Conservation (phyloP, 2,797 vertebrate genomes). For the Propithecus deckenii region DNA sequence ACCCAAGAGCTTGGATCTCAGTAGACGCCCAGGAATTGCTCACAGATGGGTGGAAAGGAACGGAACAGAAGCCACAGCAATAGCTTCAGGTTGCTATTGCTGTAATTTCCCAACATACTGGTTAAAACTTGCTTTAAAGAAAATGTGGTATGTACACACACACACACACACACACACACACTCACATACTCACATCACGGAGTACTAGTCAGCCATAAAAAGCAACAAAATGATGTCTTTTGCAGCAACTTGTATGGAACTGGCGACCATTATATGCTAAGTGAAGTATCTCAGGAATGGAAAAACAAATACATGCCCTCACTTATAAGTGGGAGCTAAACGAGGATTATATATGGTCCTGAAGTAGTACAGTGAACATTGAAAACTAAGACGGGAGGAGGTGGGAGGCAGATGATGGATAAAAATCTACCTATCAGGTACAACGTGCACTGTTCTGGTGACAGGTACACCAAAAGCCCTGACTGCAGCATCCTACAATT, state of each 20-base stretch:
- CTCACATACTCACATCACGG: too few species aligned
- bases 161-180: neutral
- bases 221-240: neutral
- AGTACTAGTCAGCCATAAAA: neutral
- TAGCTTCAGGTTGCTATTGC: too few species aligned
- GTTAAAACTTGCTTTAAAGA: neutral
- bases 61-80: neutral
- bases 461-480: neutral
- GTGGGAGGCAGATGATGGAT: neutral
- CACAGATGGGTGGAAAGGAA: neutral
- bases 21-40: neutral
- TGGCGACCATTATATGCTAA: neutral
- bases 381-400: neutral
- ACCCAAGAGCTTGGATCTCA: neutral
- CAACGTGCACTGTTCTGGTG: neutral
- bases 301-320: neutral
- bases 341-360: neutral
- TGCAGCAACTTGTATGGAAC: neutral
- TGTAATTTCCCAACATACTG: neutral
- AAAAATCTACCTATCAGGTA: neutral
- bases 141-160: neutral
- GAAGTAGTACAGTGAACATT: neutral
- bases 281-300: neutral
- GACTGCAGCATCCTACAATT: neutral
- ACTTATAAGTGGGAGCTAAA: neutral